Base-by-base conservation (phyloP, 2,797 vertebrate genomes). In the Sternarchorhynchus goeldii region DNA sequence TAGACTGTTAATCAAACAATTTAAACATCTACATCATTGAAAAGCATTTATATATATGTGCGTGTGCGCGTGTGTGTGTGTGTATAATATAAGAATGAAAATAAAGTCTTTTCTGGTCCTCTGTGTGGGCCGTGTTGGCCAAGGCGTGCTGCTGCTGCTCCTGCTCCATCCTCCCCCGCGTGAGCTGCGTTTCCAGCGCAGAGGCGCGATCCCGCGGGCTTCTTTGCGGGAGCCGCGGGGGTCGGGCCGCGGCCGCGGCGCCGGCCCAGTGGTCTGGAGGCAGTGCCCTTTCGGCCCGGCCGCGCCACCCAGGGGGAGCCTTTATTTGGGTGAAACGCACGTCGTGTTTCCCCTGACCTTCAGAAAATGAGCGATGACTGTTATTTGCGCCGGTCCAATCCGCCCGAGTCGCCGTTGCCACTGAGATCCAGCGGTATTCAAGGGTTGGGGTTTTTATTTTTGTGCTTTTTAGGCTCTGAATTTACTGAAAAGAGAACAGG, bases 141-240 rank as follows among this genome's bases (percentile, higher is more conserved):
- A 87, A 86, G 85, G 89, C 84, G 87, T 81, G 65, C 81, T 80
- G 86, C 87, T 87, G 76, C 85, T 88, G 89, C 75, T 80, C 86
- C 85, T 88, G 89, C 75, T 80, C 86, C 83, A 83, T 69, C 88
- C 86, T 82, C 93, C 93, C 91, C 91, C 93, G 88, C 89, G 77
- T 82, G 86, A 73, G 87, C 25, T 25, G 88, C 91, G 92, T 94
- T 92, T 92, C 90, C 92, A 92, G 88, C 68, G 69, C 17, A 65
- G 60, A 58, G 64, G 77, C 66, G 70, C 75, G 81, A 81, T 85
- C 75, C 77, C 68, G 79, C 68, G 79, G 68, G 74, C 66, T 71
- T 77, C 70, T 71, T 67, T 64, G 73, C 76, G 66, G 73, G 70
- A 81, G 77, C 85, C 71, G 63, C 66, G 76, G 73, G 76, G 85